A percentile compares a stretch with the other conserved stretches of the same genome.
Conservation (phyloP, 2,797 vertebrate genomes). For the Karalla daura region DNA sequence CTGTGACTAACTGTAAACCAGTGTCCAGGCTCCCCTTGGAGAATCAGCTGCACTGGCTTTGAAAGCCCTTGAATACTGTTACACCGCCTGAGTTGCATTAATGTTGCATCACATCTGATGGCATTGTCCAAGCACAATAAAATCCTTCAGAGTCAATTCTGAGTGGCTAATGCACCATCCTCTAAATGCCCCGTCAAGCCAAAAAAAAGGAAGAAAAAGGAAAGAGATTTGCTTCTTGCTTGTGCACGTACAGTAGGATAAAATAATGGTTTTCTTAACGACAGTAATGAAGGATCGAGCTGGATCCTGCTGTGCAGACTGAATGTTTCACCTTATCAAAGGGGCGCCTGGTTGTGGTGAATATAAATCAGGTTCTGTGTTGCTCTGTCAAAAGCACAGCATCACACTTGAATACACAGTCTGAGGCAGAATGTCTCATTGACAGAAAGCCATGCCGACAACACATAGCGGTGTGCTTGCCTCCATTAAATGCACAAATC, state of each 20-base stretch:
- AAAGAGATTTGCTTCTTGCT: background rate
- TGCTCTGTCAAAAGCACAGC: background rate
- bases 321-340: background rate
- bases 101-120: conserved; percentile 44
- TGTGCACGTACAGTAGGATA: background rate
- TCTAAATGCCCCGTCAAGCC: background rate
- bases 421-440: background rate
- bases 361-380: background rate
- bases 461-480: background rate
- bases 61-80: conserved; percentile 15
- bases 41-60: background rate
- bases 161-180: conserved; percentile 5
- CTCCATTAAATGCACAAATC: background rate
- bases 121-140: conserved; percentile 24
- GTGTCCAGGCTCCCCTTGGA: background rate
- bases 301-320: background rate
- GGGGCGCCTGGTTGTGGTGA: background rate
- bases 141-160: conserved; percentile 7
- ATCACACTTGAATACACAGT: background rate
- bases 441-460: background rate
- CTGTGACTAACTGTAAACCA: background rate
- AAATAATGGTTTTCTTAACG: background rate
- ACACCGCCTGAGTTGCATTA: conserved; percentile 9
- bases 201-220: background rate
- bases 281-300: background rate